Percentiles rank a stretch among this genome's conserved stretches.
Conservation (phyloP, 2,113 vertebrate genomes). For the Empidonax traillii region DNA sequence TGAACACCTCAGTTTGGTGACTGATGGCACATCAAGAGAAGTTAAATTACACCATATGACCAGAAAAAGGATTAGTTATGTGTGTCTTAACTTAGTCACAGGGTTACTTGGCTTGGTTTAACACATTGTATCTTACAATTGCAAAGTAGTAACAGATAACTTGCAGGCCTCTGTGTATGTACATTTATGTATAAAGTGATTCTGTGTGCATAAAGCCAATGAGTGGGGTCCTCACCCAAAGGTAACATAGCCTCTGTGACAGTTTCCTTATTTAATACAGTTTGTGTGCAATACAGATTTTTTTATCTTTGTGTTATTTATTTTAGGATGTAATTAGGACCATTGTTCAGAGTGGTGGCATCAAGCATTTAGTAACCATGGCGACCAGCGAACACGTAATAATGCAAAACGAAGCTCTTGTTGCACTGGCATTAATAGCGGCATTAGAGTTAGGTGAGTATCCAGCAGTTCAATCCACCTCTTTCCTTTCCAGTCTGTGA, state of each 20-base stretch:
- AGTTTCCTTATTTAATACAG: not conserved
- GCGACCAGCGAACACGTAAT: constrained; percentile 98
- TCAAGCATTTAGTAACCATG: constrained; percentile 96
- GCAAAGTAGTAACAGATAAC: not conserved
- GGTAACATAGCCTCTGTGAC: not conserved
- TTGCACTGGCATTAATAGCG: constrained; percentile 93
- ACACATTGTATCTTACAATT: not conserved
- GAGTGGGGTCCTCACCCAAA: not conserved
- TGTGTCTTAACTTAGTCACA: not conserved
- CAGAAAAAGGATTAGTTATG: not conserved
- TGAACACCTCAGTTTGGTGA: not conserved
- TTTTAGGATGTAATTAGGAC: constrained; percentile 92
- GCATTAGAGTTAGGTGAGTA: constrained; percentile 93
- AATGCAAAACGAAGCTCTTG: constrained; percentile 99
- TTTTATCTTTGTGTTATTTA: constrained; percentile 42
- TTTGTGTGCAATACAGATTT: not conserved
- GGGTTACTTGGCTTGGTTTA: not conserved
- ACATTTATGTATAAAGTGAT: not conserved
- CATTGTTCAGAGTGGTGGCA: constrained; percentile 90
- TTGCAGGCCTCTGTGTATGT: not conserved
- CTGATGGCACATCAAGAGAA: not conserved
- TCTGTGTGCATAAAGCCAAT: not conserved
- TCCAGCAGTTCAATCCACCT: not conserved
- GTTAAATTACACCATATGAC: not conserved
- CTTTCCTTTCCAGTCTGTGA: not conserved